Evolutionary conservation across 2,113 vertebrate species (phyloP).

Genomic region (Hassar affinis): DNA sequence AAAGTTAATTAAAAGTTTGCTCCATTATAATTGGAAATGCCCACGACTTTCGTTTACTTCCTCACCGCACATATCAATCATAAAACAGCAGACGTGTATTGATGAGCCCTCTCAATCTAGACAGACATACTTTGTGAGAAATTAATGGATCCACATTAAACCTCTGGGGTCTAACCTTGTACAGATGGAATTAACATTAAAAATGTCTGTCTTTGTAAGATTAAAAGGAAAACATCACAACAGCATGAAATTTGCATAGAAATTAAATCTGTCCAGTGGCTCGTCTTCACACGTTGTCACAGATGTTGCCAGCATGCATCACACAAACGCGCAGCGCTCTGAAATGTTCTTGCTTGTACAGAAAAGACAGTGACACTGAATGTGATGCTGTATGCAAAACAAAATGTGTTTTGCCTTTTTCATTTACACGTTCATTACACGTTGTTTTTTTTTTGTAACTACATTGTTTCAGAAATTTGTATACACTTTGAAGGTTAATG

Average conservation of each 20-base stretch:
- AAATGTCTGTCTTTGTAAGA: constrained; percentile 58
- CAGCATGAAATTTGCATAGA: constrained; percentile 66
- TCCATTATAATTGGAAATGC: constrained; percentile 38
- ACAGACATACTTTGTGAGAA: constrained; percentile 18
- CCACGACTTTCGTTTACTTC: constrained; percentile 31
- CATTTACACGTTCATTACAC: neutral
- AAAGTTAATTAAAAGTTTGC: constrained; percentile 56
- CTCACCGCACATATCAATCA: constrained; percentile 16
- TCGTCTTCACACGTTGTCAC: constrained; percentile 56
- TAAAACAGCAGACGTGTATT: constrained; percentile 14
- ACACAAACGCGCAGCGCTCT: constrained; percentile 40
- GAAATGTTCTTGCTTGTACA: constrained; percentile 14
- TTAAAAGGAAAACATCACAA: constrained; percentile 55
- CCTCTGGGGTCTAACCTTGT: constrained; percentile 49
- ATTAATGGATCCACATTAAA: constrained; percentile 60
- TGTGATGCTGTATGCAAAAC: neutral
- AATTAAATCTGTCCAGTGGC: constrained; percentile 63
- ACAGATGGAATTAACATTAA: constrained; percentile 56
- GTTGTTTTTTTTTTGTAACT: neutral
- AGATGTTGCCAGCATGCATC: constrained; percentile 31
- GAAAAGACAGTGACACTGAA: neutral
- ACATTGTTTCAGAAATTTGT: neutral
- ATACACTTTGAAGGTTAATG: neutral
- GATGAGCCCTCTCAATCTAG: constrained; percentile 30
- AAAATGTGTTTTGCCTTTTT: neutral